Conservation (phyloP, 2,888 invertebrate species). For the Drosophila eohydei region DNA sequence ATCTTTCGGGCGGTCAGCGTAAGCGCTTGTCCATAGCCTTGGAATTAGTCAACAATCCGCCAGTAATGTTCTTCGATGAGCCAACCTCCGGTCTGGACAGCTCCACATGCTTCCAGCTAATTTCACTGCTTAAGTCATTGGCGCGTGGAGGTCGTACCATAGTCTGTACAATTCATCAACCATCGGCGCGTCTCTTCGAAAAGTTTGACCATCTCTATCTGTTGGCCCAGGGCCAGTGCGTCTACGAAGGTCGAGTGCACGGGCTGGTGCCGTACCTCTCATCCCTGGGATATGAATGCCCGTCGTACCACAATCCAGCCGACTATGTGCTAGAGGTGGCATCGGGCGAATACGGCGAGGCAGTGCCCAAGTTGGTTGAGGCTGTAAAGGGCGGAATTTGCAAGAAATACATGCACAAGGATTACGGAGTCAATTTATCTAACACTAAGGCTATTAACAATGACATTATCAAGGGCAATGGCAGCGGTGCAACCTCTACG, state of each 20-base stretch:
- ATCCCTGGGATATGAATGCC: constrained; percentile 94
- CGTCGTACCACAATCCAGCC: constrained; percentile 98
- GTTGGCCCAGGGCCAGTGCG: constrained; percentile 96
- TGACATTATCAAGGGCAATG: constrained; percentile 86
- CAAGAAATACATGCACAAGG: constrained; percentile 86
- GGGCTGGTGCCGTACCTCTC: constrained; percentile 95
- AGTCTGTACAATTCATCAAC: constrained; percentile 98
- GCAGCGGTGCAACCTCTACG: constrained; percentile 51
- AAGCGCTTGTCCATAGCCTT: constrained; percentile 96
- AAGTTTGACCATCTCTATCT: constrained; percentile 97
- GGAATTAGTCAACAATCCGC: constrained; percentile 97
- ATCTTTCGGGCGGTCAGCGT: constrained; percentile 95
- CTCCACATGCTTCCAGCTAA: constrained; percentile 96
- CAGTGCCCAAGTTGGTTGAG: constrained; percentile 92
- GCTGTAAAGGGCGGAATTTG: constrained; percentile 93
- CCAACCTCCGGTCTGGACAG: constrained; percentile 97
- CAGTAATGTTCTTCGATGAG: constrained; percentile 99
- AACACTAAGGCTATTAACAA: constrained; percentile 85
- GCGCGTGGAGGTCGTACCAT: constrained; percentile 95
- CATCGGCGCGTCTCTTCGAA: constrained; percentile 97
- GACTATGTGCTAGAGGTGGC: constrained; percentile 99
- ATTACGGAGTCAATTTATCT: constrained; percentile 74
- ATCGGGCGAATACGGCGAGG: constrained; percentile 96
- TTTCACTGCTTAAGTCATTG: constrained; percentile 93
- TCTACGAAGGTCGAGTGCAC: constrained; percentile 94